Conservation (phyloP, 2,888 invertebrate species). For the Tachina fera region DNA sequence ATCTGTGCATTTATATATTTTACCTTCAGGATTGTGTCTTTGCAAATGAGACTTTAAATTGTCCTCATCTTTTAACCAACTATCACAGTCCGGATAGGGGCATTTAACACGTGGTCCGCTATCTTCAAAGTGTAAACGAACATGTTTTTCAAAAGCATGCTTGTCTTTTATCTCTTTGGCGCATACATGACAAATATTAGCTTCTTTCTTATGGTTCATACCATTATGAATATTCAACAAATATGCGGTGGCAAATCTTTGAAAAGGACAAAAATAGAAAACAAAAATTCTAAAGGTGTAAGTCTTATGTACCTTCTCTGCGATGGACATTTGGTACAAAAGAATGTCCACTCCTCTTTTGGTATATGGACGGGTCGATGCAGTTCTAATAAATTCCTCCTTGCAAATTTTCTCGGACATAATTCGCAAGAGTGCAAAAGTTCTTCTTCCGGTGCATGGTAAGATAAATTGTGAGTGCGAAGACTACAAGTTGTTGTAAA, state of each 20-base stretch:
- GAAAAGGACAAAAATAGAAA: constrained; percentile 9
- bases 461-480: constrained; percentile 79
- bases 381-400: constrained; percentile 79
- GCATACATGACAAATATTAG: constrained; percentile 81
- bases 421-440: constrained; percentile 79
- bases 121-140: constrained; percentile 79
- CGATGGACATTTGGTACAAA: constrained; percentile 79
- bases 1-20: constrained; percentile 78
- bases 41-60: constrained; percentile 79
- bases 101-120: constrained; percentile 81
- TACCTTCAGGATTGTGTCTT: constrained; percentile 78
- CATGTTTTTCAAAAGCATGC: constrained; percentile 80
- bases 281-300: not conserved
- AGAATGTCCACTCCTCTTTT: constrained; percentile 76
- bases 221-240: constrained; percentile 77
- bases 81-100: constrained; percentile 80
- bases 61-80: constrained; percentile 81
- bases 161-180: constrained; percentile 81
- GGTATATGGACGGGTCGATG: constrained; percentile 77
- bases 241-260: constrained; percentile 78
- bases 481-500: constrained; percentile 76
- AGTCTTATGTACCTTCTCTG: constrained; percentile 74
- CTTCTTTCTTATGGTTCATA: constrained; percentile 77
- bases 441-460: constrained; percentile 80
- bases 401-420: constrained; percentile 80